Evolutionary conservation across 2,888 invertebrate genomes (phyloP).

Genomic region (Hoplodrina ambigua): DNA sequence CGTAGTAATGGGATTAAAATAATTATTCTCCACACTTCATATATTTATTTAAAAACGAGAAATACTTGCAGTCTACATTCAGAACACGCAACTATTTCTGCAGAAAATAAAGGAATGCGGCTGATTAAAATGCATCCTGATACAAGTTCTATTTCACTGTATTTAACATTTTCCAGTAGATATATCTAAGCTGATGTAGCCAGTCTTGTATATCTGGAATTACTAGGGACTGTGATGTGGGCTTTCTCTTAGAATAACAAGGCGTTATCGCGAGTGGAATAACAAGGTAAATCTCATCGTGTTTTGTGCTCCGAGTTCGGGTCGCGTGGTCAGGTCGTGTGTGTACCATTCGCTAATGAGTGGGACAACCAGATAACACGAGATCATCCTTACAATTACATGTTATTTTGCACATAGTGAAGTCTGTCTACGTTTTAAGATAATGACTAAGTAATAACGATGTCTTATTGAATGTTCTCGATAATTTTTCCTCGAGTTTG

Average conservation of each 20-base stretch:
- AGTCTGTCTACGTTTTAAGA: neutral
- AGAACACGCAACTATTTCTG: constrained; percentile 36
- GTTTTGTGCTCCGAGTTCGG: constrained; percentile 46
- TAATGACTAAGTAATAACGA: constrained; percentile 24
- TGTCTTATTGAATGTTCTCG: neutral
- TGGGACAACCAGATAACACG: constrained; percentile 41
- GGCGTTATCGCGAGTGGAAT: constrained; percentile 48
- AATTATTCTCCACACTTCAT: neutral
- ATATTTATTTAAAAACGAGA: constrained; percentile 10
- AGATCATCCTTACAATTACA: constrained; percentile 40
- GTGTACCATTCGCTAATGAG: constrained; percentile 54
- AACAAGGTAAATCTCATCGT: constrained; percentile 51
- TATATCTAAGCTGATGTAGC: constrained; percentile 14
- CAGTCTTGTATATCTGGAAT: constrained; percentile 31
- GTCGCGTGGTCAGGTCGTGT: constrained; percentile 30
- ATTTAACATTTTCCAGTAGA: constrained; percentile 43
- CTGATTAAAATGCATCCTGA: constrained; percentile 53
- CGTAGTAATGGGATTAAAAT: no score
- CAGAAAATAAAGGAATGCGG: constrained; percentile 44
- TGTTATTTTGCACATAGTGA: constrained; percentile 32
- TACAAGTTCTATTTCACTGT: constrained; percentile 39
- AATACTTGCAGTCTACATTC: neutral
- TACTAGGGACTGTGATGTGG: constrained; percentile 25
- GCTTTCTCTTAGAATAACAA: constrained; percentile 60
- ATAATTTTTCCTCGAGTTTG: constrained; percentile 7